Percentiles rank a stretch among this genome's conserved stretches.
Evolutionary conservation across 2,113 vertebrate species (phyloP).

Genomic region (Pyrgilauda ruficollis): DNA sequence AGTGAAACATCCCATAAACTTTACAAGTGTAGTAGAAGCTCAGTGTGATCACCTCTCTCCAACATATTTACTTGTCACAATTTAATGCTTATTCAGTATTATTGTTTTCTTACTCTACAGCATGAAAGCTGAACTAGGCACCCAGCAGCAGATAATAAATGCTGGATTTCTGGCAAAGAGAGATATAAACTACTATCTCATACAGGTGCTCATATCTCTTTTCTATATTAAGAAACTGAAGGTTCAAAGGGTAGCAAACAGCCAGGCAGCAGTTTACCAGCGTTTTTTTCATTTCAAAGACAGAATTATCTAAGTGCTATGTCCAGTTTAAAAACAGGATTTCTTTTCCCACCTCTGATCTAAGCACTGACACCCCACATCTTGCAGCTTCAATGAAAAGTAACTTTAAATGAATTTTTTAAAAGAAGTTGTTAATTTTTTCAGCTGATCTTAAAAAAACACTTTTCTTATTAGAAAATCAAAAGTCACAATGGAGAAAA

Average conservation of each 20-base stretch:
- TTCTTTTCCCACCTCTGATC: not conserved
- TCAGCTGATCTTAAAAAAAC: not conserved
- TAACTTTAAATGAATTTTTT: not conserved
- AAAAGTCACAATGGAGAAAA: not conserved
- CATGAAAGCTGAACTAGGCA: not conserved
- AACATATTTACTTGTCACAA: not conserved
- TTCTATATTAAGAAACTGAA: not conserved
- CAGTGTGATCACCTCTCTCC: not conserved
- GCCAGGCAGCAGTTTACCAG: not conserved
- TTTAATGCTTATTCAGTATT: not conserved
- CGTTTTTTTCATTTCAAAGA: not conserved
- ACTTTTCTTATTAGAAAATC: not conserved
- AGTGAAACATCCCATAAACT: not conserved
- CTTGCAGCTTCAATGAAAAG: not conserved
- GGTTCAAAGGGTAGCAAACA: not conserved
- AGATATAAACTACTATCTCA: rapidly evolving
- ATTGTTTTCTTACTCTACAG: not conserved
- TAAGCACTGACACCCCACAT: not conserved
- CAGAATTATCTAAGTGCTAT: rapidly evolving
- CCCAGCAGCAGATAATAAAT: not conserved
- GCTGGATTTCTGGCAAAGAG: not conserved
- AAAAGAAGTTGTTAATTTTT: not conserved
- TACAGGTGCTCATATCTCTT: not conserved
- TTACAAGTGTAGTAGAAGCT: not conserved
- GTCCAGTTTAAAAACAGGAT: not conserved